These are phyloP conservation scores for Karalla daura DNA, from an alignment of 2,797 vertebrate species.

Conservation along the genomic window DNA sequence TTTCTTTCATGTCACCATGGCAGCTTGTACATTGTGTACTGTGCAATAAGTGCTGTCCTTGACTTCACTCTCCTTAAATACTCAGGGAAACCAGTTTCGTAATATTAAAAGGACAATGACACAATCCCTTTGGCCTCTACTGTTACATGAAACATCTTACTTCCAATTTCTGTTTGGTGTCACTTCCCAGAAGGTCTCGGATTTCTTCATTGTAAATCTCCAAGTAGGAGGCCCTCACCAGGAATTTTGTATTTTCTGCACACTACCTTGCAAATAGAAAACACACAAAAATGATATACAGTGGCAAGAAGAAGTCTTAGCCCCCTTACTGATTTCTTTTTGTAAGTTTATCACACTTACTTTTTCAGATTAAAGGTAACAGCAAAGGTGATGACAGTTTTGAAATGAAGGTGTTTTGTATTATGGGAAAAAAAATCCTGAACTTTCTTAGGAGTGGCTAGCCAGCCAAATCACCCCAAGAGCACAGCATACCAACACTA, in stretches of 20 bases:
- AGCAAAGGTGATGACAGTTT: no score
- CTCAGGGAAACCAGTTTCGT: slow-evolving; percentile 22
- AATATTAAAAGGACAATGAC: slow-evolving; percentile 9
- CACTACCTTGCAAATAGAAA: slow-evolving; percentile 79
- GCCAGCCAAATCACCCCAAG: no score
- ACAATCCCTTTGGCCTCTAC: slow-evolving; percentile 2
- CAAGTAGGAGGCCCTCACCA: slow-evolving; percentile 90
- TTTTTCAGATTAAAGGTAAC: no score
- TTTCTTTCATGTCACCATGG: slow-evolving; percentile 34
- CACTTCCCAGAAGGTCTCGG: slow-evolving; percentile 88
- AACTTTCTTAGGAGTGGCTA: no score
- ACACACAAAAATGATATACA: neutral
- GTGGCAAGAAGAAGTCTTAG: neutral
- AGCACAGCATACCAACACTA: no score
- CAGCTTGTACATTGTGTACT: slow-evolving; percentile 37
- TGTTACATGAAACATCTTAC: slow-evolving; percentile 71
- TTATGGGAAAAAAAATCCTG: no score
- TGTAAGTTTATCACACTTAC: no score
- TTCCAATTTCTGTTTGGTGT: slow-evolving; percentile 92
- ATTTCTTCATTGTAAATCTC: slow-evolving; percentile 94
- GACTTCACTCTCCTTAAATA: neutral
- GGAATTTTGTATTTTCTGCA: slow-evolving; percentile 91
- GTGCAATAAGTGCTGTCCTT: neutral
- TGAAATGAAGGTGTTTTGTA: no score
- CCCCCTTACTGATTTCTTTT: no score